Evolutionary conservation across 2,113 vertebrate genomes (phyloP), one percentile per base, ranked within the genome.

Genomic region (Zosterops borbonicus): DNA sequence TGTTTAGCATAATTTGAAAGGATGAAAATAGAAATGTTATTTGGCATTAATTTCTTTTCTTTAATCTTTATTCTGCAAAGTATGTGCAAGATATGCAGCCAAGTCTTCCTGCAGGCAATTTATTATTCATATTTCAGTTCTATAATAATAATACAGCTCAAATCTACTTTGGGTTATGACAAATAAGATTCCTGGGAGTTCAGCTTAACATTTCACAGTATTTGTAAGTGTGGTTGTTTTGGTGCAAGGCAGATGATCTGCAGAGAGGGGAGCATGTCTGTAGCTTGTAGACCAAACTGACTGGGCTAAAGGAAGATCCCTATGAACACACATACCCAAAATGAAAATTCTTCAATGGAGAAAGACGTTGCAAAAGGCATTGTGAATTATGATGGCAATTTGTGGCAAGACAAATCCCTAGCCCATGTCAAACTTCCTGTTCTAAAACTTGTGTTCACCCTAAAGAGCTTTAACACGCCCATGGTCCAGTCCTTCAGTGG

Each of bases 21-120:
- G 73, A 92, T 94, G 94, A 97, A 97, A 97, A 97, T 24, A 96
- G 91, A 94, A 64, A 85, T 64, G 82, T 65, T 91, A 85, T 76
- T 83, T 89, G 70, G 70, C 90, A 92, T 93, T 87, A 86, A 44
- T 9, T 42, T 78, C 67, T 92, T 83, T 62, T 90, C 75, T 92
- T 96, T 92, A 75, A 87, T 94, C 87, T 94, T 83, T 90, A 42
- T 65, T 86, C 64, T 92, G 63, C 68, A 63, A 92, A 77, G n/a
- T 88, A 83, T 49, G 77, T 55, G 42, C 63, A 63, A 0, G 1
- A 67, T 67, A 73, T 41, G 33, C 63, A 95, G 91, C 90, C 91
- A 97, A 91, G 65, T 59, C 67, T 31, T 87, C 52, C 86, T 83
- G 56, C 62, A 86, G 64, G 42, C 25, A 0, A 71, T 77, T 96